A percentile compares a stretch with the other conserved stretches of the same genome.
Evolutionary conservation across 2,888 invertebrate genomes (phyloP).

Genomic region (Zele albiditarsus): DNA sequence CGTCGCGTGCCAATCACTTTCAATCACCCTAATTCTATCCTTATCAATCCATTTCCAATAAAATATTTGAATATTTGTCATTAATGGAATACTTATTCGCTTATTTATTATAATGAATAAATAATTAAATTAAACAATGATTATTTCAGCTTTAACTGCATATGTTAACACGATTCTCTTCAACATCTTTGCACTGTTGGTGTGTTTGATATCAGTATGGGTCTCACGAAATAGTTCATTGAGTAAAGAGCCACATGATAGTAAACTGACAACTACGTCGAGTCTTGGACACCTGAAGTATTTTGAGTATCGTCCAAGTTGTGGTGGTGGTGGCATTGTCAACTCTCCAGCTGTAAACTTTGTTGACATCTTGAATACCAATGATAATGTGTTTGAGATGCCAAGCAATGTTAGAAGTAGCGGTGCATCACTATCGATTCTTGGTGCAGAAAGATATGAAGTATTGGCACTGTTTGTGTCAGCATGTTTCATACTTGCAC

Average conservation of each 20-base stretch:
- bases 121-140: constrained; percentile 12
- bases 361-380: constrained; percentile 21
- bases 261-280: not conserved
- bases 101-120: not conserved
- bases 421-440: constrained; percentile 39
- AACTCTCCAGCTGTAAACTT: constrained; percentile 23
- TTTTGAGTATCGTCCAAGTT: constrained; percentile 44
- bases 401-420: constrained; percentile 24
- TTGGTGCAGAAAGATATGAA: constrained; percentile 59
- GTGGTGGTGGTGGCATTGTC: not conserved
- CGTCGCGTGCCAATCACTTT: too few relatives aligned
- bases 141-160: constrained; percentile 54
- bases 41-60: too few relatives aligned
- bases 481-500: constrained; percentile 52
- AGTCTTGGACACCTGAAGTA: constrained; percentile 38
- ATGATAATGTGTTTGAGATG: constrained; percentile 7
- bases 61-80: constrained; percentile 3
- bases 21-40: too few relatives aligned
- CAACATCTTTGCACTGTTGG: constrained; percentile 56
- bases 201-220: constrained; percentile 60
- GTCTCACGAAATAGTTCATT: constrained; percentile 53
- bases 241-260: constrained; percentile 22
- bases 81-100: too few relatives aligned
- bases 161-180: constrained; percentile 58
- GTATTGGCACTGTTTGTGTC: constrained; percentile 56